Percentiles rank a stretch among this genome's conserved stretches.
These are phyloP conservation scores for Chrysolina haemoptera DNA, from an alignment of 2,888 invertebrate species.

Conservation along the genomic window DNA sequence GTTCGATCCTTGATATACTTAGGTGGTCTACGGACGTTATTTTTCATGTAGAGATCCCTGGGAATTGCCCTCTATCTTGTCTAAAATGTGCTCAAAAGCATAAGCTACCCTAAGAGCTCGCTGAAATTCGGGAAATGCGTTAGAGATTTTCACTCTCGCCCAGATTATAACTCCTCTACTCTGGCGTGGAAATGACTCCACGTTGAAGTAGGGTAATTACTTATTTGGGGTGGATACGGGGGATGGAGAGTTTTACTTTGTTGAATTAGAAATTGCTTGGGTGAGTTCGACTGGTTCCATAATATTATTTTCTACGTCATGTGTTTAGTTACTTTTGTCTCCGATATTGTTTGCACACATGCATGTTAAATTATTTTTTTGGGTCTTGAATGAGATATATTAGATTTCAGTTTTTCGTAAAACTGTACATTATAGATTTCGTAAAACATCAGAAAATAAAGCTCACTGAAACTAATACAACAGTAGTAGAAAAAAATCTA, in stretches of 20 bases:
- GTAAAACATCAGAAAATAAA: no score
- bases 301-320: no score
- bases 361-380: no score
- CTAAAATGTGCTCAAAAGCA: conserved; percentile 48
- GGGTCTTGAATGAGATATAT: no score
- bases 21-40: conserved; percentile 48
- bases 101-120: conserved; percentile 43
- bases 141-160: conserved; percentile 44
- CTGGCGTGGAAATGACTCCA: conserved; percentile 35
- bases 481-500: no score
- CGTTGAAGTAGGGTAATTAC: conserved; percentile 37
- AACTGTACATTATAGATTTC: no score
- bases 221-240: conserved; percentile 27
- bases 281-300: not conserved
- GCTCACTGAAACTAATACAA: no score
- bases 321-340: no score
- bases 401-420: no score
- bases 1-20: conserved; percentile 46
- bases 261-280: not conserved
- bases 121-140: conserved; percentile 47
- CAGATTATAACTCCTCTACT: conserved; percentile 40
- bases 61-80: conserved; percentile 47
- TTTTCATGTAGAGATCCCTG: conserved; percentile 47
- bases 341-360: no score
- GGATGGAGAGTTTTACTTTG: conserved; percentile 10